Evolutionary conservation across 2,113 vertebrate species (phyloP), one percentile per base, ranked within the genome.

Genomic region (Elephantulus edwardii): DNA sequence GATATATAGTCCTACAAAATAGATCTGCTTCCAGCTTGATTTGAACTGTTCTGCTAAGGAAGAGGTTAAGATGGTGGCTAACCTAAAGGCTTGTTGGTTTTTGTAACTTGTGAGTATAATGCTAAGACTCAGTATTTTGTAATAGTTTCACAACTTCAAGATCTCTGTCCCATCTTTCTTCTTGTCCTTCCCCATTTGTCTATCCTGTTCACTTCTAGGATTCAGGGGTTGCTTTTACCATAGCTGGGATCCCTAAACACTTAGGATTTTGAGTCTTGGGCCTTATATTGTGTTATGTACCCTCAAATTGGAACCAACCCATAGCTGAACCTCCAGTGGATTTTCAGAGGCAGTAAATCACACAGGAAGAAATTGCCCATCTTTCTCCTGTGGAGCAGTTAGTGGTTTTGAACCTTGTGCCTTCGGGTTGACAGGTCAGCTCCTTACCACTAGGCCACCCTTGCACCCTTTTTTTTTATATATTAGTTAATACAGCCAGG

Each of bases 1-100:
- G 60, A 74, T 74, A 90, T 83, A 90, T 83, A 88, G 52, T 74
- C 72, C 38, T 24, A 17, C 26, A 66, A 48, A 68, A 92, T 92
- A 92, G 33, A 90, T 6, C 44, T 87, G 60, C 84, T 56, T 89
- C 82, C 74, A 35, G 8, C 38, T 62, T 76, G 60, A 68, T 91
- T 80, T 58, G 42, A 89, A 82, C 52, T 40, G 71, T 92, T 91
- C 58, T 64, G 26, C 52, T 44, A 83, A 82, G 77, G 48, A 90
- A 89, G 77, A 88, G 62, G 44, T 91, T 81, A 68, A 46, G 30
- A 54, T 52, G 33, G 62, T 64, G 26, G 88, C 68, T 8, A 50
- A 84, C 35, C 52, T 50, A 7, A 30, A 83, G 16, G 28, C 79
- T 52, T 42, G 13, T 54, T 80, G 66, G 58, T 52, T 88, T n/a